Base-by-base conservation (phyloP, 2,113 vertebrate species). In the Crocuta crocuta region DNA sequence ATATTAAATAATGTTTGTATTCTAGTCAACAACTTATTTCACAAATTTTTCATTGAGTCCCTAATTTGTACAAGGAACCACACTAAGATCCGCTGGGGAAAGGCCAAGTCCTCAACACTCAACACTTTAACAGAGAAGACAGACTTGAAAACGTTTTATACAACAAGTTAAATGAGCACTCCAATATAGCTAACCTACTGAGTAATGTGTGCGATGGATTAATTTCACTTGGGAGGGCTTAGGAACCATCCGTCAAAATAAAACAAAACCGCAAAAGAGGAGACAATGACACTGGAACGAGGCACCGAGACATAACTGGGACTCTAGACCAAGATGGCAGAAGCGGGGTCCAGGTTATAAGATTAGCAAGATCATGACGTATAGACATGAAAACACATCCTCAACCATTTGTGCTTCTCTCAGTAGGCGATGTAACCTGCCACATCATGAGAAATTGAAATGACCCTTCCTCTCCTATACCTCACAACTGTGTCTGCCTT, bases 1-100 rank as follows among this genome's bases (percentile, higher is more conserved):
- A 39, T 21, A 68, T 48, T 80, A 94, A 81, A 80, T 63, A 91
- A 74, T 61, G 10, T 63, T 65, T 50, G 9, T 65, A 89, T 10
- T 78, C 76, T 61, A 78, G 68, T 68, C 73, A 94, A 82, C 39
- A 92, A 91, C 21, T 92, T 48, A 92, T 19, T 96, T 71, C 74
- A 95, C 28, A 50, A 95, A 43, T 73, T 94, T 70, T 70, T 93
- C 74, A 79, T 0, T 33, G 68, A 94, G 70, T 88, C 76, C 61
- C 45, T 66, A 91, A 73, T 92, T n/a, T 89, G 43, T 68, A 73
- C 31, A 53, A 96, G 63, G n/a, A 92, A 65, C 16, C 53, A 83
- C 5, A 94, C 3, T 35, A 79, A 86, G 31, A 91, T 26, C 35
- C 45, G 5, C 17, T 50, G 65, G 35, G 45, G 10, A 35, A 28